Percentiles rank a stretch among this genome's conserved stretches.
Conservation (phyloP, 2,888 invertebrate species). For the Acleris cristana region DNA sequence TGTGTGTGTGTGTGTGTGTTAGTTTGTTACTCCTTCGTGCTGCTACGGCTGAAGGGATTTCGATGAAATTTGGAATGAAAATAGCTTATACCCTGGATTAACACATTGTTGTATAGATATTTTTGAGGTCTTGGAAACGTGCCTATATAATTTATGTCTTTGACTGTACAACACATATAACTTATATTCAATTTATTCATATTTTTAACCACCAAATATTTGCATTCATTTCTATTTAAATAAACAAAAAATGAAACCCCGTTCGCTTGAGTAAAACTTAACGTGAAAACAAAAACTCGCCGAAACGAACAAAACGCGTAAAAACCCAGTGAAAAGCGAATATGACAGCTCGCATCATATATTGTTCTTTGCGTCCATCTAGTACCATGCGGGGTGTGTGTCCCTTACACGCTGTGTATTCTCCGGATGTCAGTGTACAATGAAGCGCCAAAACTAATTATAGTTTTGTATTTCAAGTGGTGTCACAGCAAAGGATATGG, state of each 20-base stretch:
- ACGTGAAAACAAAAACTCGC: slow-evolving; percentile 3
- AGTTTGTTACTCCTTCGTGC: no score
- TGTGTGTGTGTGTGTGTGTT: no score
- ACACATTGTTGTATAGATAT: no score
- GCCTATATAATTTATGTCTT: no score
- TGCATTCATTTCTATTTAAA: not conserved
- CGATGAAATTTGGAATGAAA: no score
- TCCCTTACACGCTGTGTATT: slow-evolving; percentile 4
- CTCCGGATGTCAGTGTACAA: slow-evolving; percentile 13
- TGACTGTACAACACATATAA: no score
- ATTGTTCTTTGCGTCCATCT: slow-evolving; percentile 20
- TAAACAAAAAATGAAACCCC: not conserved
- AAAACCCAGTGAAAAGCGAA: slow-evolving; percentile 20
- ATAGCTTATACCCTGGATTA: no score
- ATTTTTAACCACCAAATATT: no score
- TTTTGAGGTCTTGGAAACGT: no score
- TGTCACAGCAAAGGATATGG: no score
- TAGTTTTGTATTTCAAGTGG: not conserved
- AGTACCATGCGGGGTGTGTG: slow-evolving; percentile 3
- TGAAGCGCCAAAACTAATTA: not conserved
- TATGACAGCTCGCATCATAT: slow-evolving; percentile 21
- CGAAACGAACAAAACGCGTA: slow-evolving; percentile 11
- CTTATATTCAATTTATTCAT: no score
- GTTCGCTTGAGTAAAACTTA: not conserved
- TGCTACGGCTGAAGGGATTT: no score